Evolutionary conservation across 2,113 vertebrate genomes (phyloP).

Genomic region (Amia ocellicauda): DNA sequence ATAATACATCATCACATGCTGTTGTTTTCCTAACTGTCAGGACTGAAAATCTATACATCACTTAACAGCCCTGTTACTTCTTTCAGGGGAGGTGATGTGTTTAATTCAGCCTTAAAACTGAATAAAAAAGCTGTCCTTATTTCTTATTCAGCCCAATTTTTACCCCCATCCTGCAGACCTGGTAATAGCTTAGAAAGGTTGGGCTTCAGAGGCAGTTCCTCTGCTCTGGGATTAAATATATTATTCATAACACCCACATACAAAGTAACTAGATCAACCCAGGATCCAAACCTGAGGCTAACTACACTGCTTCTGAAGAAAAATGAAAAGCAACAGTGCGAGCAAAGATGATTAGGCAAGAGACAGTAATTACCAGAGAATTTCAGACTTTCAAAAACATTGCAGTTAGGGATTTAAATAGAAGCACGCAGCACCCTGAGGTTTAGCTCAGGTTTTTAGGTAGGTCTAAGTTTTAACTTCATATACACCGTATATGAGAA

Average conservation of each 20-base stretch:
- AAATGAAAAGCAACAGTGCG: slow-evolving; percentile 49
- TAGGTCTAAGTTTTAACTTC: no score
- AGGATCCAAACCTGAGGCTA: slow-evolving; percentile 52
- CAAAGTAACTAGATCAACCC: slow-evolving; percentile 53
- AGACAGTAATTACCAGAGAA: slow-evolving; percentile 49
- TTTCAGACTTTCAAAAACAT: no score
- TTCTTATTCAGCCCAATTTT: slow-evolving; percentile 27
- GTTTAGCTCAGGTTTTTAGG: no score
- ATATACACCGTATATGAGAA: no score
- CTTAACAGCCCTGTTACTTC: background rate
- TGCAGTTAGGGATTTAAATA: no score
- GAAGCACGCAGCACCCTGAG: no score
- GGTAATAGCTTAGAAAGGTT: slow-evolving; percentile 46
- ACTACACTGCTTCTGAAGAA: slow-evolving; percentile 51
- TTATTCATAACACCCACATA: slow-evolving; percentile 59
- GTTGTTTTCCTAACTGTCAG: background rate
- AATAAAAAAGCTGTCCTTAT: background rate
- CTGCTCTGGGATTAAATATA: slow-evolving; percentile 60
- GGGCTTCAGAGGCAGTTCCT: slow-evolving; percentile 60
- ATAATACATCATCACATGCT: background rate
- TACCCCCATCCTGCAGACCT: slow-evolving; percentile 36
- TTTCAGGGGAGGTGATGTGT: no score
- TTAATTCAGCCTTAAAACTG: no score
- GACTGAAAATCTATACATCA: background rate
- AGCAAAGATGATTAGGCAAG: slow-evolving; percentile 55